phyloP scores from a whole-genome alignment of 2,888 invertebrate species.

The Mellilla xanthometata region DNA sequence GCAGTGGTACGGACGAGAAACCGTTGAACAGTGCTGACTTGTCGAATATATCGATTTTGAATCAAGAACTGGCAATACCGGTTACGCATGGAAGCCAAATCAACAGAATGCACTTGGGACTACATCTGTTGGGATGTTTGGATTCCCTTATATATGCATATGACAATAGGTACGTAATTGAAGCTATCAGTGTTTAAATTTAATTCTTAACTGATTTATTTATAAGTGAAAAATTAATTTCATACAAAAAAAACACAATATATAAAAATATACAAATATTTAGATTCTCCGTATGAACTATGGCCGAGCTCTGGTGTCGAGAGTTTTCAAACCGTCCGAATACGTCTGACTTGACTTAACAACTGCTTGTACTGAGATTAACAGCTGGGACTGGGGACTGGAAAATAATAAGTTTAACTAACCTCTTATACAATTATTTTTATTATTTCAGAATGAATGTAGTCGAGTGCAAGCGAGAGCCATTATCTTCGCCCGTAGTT shows the following conservation, averaged over 20 bases:
- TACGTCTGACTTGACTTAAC: no score
- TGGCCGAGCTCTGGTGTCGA: no score
- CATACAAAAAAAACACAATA: no score
- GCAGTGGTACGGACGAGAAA: slow-evolving; percentile 50
- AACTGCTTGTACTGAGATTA: no score
- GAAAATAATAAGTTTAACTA: no score
- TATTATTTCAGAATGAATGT: slow-evolving; percentile 52
- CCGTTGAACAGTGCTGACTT: slow-evolving; percentile 56
- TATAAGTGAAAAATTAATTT: no score
- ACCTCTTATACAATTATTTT: no score
- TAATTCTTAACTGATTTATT: no score
- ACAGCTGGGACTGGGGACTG: no score
- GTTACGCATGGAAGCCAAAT: slow-evolving; percentile 86
- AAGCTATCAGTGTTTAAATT: not conserved
- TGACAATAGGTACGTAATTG: slow-evolving; percentile 82
- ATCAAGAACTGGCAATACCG: slow-evolving; percentile 92
- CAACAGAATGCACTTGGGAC: slow-evolving; percentile 93
- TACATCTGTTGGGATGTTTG: slow-evolving; percentile 93
- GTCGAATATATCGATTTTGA: slow-evolving; percentile 85
- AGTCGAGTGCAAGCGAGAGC: slow-evolving; percentile 61
- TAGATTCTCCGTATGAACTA: no score
- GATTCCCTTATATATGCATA: slow-evolving; percentile 94
- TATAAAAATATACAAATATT: no score
- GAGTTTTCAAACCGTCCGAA: no score
- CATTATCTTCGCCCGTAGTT: slow-evolving; percentile 43